phyloP scores from a whole-genome alignment of 1,140 invertebrate species.

The Papilio machaon region DNA sequence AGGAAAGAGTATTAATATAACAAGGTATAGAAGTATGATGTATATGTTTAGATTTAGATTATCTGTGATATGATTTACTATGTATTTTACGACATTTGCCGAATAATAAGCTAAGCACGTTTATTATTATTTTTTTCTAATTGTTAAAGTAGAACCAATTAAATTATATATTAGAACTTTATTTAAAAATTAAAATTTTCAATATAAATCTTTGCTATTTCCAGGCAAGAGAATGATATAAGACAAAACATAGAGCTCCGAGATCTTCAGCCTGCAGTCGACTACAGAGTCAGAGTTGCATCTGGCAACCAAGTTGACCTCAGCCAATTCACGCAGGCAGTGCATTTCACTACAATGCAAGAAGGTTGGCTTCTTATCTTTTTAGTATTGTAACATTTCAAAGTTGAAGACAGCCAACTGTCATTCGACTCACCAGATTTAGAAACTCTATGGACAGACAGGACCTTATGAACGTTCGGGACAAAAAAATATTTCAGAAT shows the following conservation, averaged over 20 bases:
- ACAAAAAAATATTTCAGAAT: background rate
- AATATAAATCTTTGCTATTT: slow-evolving; percentile 30
- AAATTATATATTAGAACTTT: too few relatives aligned
- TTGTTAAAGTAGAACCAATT: too few relatives aligned
- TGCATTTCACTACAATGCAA: slow-evolving; percentile 77
- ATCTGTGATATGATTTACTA: too few relatives aligned
- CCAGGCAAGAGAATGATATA: slow-evolving; percentile 65
- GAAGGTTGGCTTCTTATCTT: slow-evolving; percentile 55
- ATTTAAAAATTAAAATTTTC: too few relatives aligned
- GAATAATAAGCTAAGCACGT: too few relatives aligned
- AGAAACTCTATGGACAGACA: too few relatives aligned
- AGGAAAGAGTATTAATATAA: slow-evolving; percentile 73
- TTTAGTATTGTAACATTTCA: too few relatives aligned
- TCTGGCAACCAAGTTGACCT: slow-evolving; percentile 74
- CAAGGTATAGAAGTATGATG: slow-evolving; percentile 55
- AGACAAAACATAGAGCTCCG: slow-evolving; percentile 72
- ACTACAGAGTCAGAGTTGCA: slow-evolving; percentile 71
- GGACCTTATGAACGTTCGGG: background rate
- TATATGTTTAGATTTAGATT: too few relatives aligned
- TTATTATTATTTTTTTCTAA: too few relatives aligned
- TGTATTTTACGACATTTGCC: too few relatives aligned
- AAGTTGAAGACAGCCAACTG: too few relatives aligned
- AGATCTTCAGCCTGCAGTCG: slow-evolving; percentile 72
- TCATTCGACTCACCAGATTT: too few relatives aligned
- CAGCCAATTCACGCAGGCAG: slow-evolving; percentile 72